phyloP scores from a whole-genome alignment of 2,113 vertebrate species.

The Benitochromis conjunctus region DNA sequence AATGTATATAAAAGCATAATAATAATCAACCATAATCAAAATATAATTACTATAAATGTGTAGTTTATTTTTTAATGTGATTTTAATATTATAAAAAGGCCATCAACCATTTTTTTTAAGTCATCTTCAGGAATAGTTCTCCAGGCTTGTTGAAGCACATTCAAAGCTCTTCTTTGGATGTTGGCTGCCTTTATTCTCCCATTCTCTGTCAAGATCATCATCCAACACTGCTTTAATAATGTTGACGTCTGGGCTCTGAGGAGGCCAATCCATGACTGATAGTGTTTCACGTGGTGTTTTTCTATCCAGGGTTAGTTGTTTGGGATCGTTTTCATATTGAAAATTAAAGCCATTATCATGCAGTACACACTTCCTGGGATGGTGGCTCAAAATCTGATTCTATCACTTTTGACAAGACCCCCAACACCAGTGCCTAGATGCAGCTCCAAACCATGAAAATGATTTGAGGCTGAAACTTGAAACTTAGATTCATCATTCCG shows the following conservation, averaged over 20 bases:
- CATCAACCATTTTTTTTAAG: background rate
- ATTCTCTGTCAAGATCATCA: background rate
- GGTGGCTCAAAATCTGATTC: background rate
- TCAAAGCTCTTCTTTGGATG: background rate
- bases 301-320: background rate
- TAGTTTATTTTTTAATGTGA: background rate
- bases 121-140: background rate
- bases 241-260: background rate
- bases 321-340: background rate
- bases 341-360: background rate
- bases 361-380: background rate
- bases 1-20: no score
- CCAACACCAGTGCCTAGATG: background rate
- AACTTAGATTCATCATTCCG: background rate
- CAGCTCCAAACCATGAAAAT: background rate
- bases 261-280: background rate
- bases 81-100: background rate
- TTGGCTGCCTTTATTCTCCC: accelerated
- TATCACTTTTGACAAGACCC: background rate
- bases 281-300: background rate
- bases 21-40: no score
- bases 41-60: background rate
- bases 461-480: background rate
- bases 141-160: background rate
- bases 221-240: background rate